Base-by-base conservation (phyloP, 2,888 invertebrate species). In the Cactoblastis cactorum region DNA sequence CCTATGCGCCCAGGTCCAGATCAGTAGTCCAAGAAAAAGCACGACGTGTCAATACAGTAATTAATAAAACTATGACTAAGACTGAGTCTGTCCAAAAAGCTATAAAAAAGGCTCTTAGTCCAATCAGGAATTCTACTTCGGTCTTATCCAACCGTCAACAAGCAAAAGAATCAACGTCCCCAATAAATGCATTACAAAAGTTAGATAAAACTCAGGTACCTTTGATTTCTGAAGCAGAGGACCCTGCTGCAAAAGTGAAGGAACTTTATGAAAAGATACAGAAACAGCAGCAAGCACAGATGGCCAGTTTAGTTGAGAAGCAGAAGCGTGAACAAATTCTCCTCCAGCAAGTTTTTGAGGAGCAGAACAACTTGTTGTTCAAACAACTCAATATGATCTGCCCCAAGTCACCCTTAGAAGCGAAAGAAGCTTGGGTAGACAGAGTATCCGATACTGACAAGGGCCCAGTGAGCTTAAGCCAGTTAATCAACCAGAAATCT, bases 291-390 rank as follows among this genome's bases (percentile, higher is more conserved):
- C 88, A 92, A 5, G 77, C 87, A 34, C 92, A 93, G 69, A 92
- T 94, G 90, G 79, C 90, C 0, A 90, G 87, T 49, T 71, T 94
- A 47, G 83, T 94, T 2, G 90, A 91, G 32, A 91, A 92, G 50
- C 94, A 94, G 66, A 91, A 92, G 53, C 85, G 83, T 45, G 94
- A 94, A 65, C 93, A 94, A 62, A 74, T 89, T 43, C 74, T 91
- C 19, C 77, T 94, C 58, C 92, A 93, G 61, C 87, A 92, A 62
- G 89, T 92, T 38, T 94, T 94, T 61, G 92, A 93, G 57, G 90
- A 91, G 45, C 94, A 94, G 66, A 93, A 94, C 65, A 87, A 86
- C 54, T 72, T 91, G 52, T 74, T 94, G 1, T 82, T 92, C 74
- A 89, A 79, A 48, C 88, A 87, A 55, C 60, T 88, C 14, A 88